phyloP scores from a whole-genome alignment of 2,888 invertebrate genomes.

The Hyppa rectilinea region DNA sequence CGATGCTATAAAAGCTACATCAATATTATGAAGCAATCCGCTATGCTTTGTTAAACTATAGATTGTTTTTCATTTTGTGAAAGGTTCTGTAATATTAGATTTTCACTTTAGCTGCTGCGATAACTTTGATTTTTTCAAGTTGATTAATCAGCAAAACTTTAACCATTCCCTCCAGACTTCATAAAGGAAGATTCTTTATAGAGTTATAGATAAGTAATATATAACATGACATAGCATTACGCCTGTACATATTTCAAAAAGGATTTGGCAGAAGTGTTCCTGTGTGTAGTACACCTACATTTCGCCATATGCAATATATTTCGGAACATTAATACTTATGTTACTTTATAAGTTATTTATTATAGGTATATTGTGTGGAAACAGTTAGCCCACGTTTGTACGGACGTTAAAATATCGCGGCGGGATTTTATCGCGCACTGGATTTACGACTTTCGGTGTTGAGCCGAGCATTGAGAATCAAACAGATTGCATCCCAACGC shows the following conservation, averaged over 20 bases:
- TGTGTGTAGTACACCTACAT: background rate
- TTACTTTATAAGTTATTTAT: no score
- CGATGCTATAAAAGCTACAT: conserved; percentile 46
- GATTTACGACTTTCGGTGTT: no score
- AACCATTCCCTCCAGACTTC: background rate
- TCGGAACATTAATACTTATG: conserved; percentile 3
- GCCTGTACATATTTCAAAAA: no score
- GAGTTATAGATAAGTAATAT: background rate
- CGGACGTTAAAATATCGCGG: no score
- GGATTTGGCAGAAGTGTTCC: background rate
- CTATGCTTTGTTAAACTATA: conserved; percentile 10
- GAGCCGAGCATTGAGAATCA: no score
- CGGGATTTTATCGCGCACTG: no score
- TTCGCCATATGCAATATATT: background rate
- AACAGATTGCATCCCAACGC: no score
- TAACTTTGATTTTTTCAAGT: conserved; percentile 12
- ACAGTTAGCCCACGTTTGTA: no score
- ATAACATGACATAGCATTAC: no score
- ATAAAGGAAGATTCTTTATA: background rate
- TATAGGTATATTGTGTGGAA: conserved; percentile 12
- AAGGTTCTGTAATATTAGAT: conserved; percentile 12
- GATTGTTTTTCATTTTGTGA: conserved; percentile 22
- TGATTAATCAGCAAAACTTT: background rate
- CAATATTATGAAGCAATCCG: conserved; percentile 40
- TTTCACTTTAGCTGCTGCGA: background rate